Percentiles rank a stretch among this genome's conserved stretches.
These are phyloP conservation scores for Platypus cylindrus DNA, from an alignment of 2,888 invertebrate genomes.

Conservation along the genomic window DNA sequence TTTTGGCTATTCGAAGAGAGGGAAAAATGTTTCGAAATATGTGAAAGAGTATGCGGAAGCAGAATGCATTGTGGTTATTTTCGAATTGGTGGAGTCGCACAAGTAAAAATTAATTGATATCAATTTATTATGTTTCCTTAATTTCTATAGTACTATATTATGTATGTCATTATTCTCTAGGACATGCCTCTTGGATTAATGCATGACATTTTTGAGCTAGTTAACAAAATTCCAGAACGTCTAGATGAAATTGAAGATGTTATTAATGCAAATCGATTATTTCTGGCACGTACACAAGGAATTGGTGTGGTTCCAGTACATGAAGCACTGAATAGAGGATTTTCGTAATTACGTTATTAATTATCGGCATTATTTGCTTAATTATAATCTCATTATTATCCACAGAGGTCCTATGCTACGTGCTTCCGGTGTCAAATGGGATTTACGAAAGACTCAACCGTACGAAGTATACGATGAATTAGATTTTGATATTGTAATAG, in stretches of 20 bases:
- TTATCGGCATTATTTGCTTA: no score
- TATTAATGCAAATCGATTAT: conserved; percentile 62
- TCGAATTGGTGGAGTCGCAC: conserved; percentile 68
- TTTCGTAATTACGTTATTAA: conserved; percentile 24
- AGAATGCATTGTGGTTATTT: conserved; percentile 75
- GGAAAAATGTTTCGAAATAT: conserved; percentile 76
- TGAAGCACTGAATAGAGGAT: conserved; percentile 52
- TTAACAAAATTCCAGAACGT: conserved; percentile 53
- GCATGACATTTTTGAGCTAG: conserved; percentile 66
- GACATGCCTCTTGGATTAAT: conserved; percentile 64
- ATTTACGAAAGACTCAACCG: conserved; percentile 66
- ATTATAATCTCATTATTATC: no score
- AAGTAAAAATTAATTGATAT: conserved; percentile 26
- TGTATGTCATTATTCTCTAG: conserved; percentile 18
- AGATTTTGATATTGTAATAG: conserved; percentile 75
- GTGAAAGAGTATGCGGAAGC: conserved; percentile 71
- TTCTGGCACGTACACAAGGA: conserved; percentile 55
- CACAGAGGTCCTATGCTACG: conserved; percentile 63
- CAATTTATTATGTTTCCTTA: not conserved
- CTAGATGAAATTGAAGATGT: conserved; percentile 77
- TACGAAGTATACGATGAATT: conserved; percentile 74
- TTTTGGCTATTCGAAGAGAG: conserved; percentile 88
- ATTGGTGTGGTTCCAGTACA: conserved; percentile 61
- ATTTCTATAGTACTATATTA: not conserved
- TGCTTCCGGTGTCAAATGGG: conserved; percentile 78